Evolutionary conservation across 2,797 vertebrate genomes (phyloP).

Genomic region (Hoplostethus atlanticus): DNA sequence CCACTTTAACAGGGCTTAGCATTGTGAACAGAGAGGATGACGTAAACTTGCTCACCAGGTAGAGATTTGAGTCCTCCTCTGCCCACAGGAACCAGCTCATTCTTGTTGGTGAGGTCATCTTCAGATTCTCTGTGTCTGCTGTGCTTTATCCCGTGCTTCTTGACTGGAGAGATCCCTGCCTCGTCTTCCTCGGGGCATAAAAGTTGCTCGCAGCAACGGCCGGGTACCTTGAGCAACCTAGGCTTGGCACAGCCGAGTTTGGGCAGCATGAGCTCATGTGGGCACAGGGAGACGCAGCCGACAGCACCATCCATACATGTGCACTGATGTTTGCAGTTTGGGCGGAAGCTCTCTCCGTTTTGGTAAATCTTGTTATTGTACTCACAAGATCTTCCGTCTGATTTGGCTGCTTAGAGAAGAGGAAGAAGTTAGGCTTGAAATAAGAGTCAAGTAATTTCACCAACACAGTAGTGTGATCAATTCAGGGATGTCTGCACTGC

Average conservation of each 20-base stretch:
- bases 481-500: neutral
- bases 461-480: neutral
- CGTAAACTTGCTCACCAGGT: slow-evolving; percentile 81
- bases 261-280: slow-evolving; percentile 86
- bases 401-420: slow-evolving; percentile 83
- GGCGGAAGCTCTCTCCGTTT: slow-evolving; percentile 92
- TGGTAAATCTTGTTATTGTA: slow-evolving; percentile 94
- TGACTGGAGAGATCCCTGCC: slow-evolving; percentile 54
- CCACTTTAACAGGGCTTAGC: neutral
- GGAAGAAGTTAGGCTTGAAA: neutral
- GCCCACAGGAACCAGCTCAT: slow-evolving; percentile 84
- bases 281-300: slow-evolving; percentile 91
- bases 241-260: slow-evolving; percentile 88
- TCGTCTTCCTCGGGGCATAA: slow-evolving; percentile 82
- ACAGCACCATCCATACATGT: slow-evolving; percentile 93
- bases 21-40: neutral
- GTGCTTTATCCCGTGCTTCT: slow-evolving; percentile 80
- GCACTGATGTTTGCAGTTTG: slow-evolving; percentile 95
- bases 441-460: neutral
- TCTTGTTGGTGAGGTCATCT: slow-evolving; percentile 84
- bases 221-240: slow-evolving; percentile 85
- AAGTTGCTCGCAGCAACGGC: slow-evolving; percentile 91
- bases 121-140: slow-evolving; percentile 62
- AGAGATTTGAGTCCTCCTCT: slow-evolving; percentile 84
- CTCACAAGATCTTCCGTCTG: slow-evolving; percentile 92